Evolutionary conservation across 2,113 vertebrate genomes (phyloP).

Genomic region (Ammodytes dubius): DNA sequence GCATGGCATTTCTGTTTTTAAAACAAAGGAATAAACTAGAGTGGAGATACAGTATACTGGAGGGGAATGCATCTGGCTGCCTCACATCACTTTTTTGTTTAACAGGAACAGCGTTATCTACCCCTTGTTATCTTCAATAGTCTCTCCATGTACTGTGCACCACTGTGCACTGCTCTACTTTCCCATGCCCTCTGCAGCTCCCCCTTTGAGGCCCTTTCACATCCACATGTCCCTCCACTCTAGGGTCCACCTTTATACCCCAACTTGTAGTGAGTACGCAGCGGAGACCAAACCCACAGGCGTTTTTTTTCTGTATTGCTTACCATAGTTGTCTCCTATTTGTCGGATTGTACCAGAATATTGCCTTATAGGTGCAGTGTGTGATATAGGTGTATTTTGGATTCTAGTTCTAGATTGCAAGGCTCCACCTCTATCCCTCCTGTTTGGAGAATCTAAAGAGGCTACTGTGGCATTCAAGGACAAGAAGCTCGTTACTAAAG

Average conservation of each 20-base stretch:
- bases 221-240: slow-evolving; percentile 62
- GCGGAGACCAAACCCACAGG: slow-evolving; percentile 16
- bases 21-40: slow-evolving; percentile 3
- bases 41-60: slow-evolving; percentile 15
- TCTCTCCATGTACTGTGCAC: slow-evolving; percentile 35
- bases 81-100: slow-evolving; percentile 46
- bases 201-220: slow-evolving; percentile 54
- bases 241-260: slow-evolving; percentile 32
- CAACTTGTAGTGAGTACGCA: slow-evolving; percentile 24
- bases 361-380: no score
- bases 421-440: no score
- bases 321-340: slow-evolving; percentile 15
- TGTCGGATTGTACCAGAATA: not conserved
- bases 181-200: slow-evolving; percentile 56
- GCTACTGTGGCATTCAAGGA: no score
- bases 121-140: slow-evolving; percentile 43
- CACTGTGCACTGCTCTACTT: slow-evolving; percentile 35
- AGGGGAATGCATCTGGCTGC: slow-evolving; percentile 62
- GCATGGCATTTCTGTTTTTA: slow-evolving; percentile 38
- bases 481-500: no score
- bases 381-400: no score
- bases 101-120: slow-evolving; percentile 38
- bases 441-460: no score
- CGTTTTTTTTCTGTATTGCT: slow-evolving; percentile 21
- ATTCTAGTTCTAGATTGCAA: no score